phyloP scores from a whole-genome alignment of 2,797 vertebrate species.

The Clamator glandarius region DNA sequence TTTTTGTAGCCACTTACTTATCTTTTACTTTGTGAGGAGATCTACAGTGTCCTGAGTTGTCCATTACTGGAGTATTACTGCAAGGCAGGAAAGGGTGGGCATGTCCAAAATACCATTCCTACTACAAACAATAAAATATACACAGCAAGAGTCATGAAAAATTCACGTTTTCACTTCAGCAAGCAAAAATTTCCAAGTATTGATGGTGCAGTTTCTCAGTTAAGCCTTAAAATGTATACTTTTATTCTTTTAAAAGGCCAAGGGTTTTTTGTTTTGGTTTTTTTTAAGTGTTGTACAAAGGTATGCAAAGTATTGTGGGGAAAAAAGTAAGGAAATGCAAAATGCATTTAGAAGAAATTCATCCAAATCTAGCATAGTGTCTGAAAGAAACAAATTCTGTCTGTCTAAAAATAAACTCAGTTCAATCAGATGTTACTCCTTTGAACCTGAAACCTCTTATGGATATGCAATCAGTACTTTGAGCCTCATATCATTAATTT shows the following conservation, averaged over 20 bases:
- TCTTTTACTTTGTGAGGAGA: not conserved
- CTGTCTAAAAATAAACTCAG: constrained; percentile 43
- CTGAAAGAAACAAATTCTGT: not conserved
- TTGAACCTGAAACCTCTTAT: constrained; percentile 44
- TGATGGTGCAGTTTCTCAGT: not conserved
- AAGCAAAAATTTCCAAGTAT: not conserved
- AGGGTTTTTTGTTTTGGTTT: not conserved
- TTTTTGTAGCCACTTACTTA: not conserved
- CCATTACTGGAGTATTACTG: not conserved
- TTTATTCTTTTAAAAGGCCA: not conserved
- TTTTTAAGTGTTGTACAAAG: not conserved
- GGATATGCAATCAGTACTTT: constrained; percentile 46
- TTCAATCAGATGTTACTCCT: constrained; percentile 23
- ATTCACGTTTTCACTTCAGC: not conserved
- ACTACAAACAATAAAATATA: not conserved
- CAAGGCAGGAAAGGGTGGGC: not conserved
- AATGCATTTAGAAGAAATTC: not conserved
- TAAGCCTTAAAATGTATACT: not conserved
- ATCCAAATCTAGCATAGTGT: not conserved
- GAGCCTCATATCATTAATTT: constrained; percentile 45
- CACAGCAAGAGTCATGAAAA: not conserved
- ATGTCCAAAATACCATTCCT: not conserved
- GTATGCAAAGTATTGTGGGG: not conserved
- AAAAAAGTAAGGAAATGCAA: not conserved
- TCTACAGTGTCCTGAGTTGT: not conserved